Percentiles rank a stretch among this genome's conserved stretches.
Conservation (phyloP, 2,113 vertebrate species). For the Castor canadensis region DNA sequence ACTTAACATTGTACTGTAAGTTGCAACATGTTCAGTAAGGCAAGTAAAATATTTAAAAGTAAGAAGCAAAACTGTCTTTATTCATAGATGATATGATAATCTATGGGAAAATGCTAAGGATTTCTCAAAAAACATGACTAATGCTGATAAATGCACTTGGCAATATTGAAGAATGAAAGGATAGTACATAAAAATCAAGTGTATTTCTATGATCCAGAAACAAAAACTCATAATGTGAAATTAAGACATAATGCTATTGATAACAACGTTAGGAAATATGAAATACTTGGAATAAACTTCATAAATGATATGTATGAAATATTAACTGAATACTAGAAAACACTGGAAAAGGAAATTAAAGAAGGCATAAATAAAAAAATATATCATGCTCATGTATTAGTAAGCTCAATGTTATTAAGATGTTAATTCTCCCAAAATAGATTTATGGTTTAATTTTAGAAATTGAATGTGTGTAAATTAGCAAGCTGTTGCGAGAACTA, state of each 20-base stretch:
- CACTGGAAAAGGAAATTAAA: not conserved
- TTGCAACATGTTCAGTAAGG: not conserved
- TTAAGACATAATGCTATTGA: not conserved
- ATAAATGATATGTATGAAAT: not conserved
- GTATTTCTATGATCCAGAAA: not conserved
- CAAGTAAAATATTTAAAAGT: not conserved
- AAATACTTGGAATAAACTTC: not conserved
- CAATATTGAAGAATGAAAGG: not conserved
- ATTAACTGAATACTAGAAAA: not conserved
- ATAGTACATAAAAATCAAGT: not conserved
- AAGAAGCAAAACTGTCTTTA: not conserved
- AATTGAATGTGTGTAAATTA: not conserved
- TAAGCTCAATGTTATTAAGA: not conserved
- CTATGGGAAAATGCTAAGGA: not conserved
- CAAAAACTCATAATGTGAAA: not conserved
- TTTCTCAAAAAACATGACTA: not conserved
- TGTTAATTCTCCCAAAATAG: not conserved
- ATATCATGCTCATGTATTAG: not conserved
- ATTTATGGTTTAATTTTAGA: not conserved
- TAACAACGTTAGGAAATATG: not conserved
- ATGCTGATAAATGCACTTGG: not conserved
- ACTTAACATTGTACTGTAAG: not conserved
- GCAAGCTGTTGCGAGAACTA: not conserved
- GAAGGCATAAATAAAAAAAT: not conserved
- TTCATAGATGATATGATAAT: not conserved